Base-by-base conservation (phyloP, 2,113 vertebrate species). In the Todiramphus saurophagus region DNA sequence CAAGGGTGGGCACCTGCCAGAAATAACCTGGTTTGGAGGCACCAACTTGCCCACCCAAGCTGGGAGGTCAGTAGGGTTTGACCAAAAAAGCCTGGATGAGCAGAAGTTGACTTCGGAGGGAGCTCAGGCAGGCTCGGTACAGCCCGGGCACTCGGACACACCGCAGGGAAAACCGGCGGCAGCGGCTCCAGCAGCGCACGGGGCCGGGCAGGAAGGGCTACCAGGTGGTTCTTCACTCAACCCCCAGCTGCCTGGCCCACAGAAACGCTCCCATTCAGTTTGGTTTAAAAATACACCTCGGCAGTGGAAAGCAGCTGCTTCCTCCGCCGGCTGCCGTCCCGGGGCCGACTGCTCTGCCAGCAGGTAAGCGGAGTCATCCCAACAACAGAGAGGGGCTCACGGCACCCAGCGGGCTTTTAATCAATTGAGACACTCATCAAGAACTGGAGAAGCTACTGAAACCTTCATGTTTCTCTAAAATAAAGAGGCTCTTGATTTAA, bases 241-340 rank as follows among this genome's bases (percentile, higher is more conserved):
- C 9, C 66, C 44, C 46, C 76, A 63, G 84, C 93, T 75, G 91
- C 73, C 88, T 53, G 0, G 90, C 73, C 80, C 90, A 64, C 31
- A 55, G 7, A 21, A 21, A 73, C 4, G 4, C 59, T 92, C 33
- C 92, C 69, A 48, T 41, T 60, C 53, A 46, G 21, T 55, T 60
- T 1, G 80, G 76, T 77, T 95, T 96, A 93, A 93, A 96, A 96
- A 96, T 93, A 96, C 44, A 75, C n/a, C 76, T 64, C 10, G 0
- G 83, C 86, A 12, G 62, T 75, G 96, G 96, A 95, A 97, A 96
- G 44, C 96, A 96, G 96, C 96, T 97, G 96, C 89, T 96, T 96
- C 95, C 95, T 81, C n/a, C 20, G 14, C 53, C 10, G 83, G 73
- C 44, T 10, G 27, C 28, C 0, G 41, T 39, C 69, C 73, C 1